phyloP scores from a whole-genome alignment of 1,140 invertebrate genomes.

The Philotrypesis tridentata region DNA sequence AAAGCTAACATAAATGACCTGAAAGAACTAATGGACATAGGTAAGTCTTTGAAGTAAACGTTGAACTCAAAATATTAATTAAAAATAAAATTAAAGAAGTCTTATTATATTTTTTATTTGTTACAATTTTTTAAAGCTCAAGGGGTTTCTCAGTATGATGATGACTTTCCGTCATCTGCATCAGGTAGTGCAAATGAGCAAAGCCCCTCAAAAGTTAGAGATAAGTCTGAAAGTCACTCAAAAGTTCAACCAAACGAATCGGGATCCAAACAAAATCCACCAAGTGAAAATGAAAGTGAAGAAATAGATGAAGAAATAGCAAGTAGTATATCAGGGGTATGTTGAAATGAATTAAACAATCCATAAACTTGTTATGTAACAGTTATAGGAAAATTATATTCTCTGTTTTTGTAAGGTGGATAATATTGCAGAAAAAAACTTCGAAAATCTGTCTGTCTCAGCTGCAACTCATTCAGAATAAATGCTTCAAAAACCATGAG shows the following conservation, averaged over 20 bases:
- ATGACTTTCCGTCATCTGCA: constrained; percentile 70
- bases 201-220: constrained; percentile 65
- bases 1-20: constrained; percentile 72
- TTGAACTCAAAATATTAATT: not conserved
- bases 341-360: constrained; percentile 45
- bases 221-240: constrained; percentile 58
- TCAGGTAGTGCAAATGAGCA: constrained; percentile 70
- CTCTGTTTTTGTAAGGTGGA: constrained; percentile 24
- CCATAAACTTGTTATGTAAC: not conserved
- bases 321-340: constrained; percentile 69
- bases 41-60: constrained; percentile 54
- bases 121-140: constrained; percentile 60
- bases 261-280: constrained; percentile 61
- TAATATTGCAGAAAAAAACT: constrained; percentile 15
- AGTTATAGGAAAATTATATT: not conserved
- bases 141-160: constrained; percentile 69
- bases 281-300: constrained; percentile 68
- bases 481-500: not conserved
- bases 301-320: constrained; percentile 69
- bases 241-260: constrained; percentile 59
- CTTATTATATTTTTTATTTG: constrained; percentile 40
- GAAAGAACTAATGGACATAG: constrained; percentile 71
- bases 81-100: too few relatives aligned
- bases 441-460: not conserved
- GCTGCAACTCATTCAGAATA: constrained; percentile 6